A percentile compares a stretch with the other conserved stretches of the same genome.
Conservation (phyloP, 2,113 vertebrate genomes). For the Climacteris rufus region DNA sequence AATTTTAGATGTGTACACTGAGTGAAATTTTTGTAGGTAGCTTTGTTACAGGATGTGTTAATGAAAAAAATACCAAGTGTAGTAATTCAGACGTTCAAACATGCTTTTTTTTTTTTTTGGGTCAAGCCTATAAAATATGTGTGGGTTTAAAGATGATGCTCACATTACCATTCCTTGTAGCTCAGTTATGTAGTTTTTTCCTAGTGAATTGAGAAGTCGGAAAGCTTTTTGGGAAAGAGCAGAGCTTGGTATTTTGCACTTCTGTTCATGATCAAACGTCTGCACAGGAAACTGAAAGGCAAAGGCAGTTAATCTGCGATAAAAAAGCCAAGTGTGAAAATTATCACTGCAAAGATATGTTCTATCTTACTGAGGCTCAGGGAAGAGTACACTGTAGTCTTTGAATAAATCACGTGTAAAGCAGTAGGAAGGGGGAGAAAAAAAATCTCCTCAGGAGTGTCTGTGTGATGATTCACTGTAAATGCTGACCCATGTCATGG, state of each 20-base stretch:
- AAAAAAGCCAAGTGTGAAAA: background rate
- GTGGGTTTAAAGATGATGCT: background rate
- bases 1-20: background rate
- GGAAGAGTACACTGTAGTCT: background rate
- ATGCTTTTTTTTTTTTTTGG: background rate
- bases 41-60: background rate
- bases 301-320: background rate
- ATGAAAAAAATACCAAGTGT: background rate
- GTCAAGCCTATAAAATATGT: background rate
- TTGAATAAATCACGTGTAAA: background rate
- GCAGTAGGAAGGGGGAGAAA: background rate
- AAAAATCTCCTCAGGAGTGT: background rate
- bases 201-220: background rate
- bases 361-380: background rate
- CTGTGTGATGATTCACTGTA: background rate
- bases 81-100: background rate
- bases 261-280: background rate
- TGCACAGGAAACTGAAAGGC: background rate
- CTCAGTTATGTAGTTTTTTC: background rate
- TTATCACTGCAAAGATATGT: fast-evolving
- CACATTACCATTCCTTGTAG: background rate
- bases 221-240: background rate
- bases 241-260: background rate
- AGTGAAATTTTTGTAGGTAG: background rate
- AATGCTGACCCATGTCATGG: background rate